phyloP scores from a whole-genome alignment of 2,113 vertebrate genomes.

The Ceyx margarethae region DNA sequence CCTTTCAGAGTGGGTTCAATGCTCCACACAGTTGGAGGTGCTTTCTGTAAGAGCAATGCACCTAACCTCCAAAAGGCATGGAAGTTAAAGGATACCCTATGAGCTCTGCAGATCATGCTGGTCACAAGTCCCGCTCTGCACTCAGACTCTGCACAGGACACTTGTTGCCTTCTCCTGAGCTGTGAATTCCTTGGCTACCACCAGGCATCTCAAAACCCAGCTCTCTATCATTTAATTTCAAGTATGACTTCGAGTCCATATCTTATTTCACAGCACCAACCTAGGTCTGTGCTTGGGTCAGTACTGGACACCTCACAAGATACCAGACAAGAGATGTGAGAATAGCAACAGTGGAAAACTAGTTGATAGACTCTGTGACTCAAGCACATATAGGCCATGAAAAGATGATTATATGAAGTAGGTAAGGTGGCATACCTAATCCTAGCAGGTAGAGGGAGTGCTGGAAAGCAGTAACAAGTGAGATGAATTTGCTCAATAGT shows the following conservation, averaged over 20 bases:
- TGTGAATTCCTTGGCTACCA: neutral
- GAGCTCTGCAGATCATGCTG: neutral
- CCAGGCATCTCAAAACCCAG: neutral
- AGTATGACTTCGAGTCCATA: rapidly evolving
- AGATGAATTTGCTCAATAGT: neutral
- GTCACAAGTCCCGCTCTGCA: neutral
- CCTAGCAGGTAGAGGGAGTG: neutral
- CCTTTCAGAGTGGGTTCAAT: neutral
- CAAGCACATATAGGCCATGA: neutral
- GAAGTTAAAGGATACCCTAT: neutral
- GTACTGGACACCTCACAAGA: neutral
- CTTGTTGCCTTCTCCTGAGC: neutral
- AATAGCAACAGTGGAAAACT: neutral
- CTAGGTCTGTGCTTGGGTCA: neutral
- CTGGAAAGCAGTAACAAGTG: neutral
- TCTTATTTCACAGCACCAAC: neutral
- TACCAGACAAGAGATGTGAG: neutral
- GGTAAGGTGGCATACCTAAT: neutral
- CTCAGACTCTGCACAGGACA: neutral
- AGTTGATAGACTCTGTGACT: neutral
- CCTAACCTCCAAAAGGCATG: rapidly evolving
- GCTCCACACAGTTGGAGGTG: neutral
- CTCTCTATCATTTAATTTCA: neutral
- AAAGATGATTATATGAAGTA: neutral
- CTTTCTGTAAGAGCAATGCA: neutral